Evolutionary conservation across 2,113 vertebrate genomes (phyloP), one percentile per base, ranked within the genome.

Genomic region (Gnathonemus echidnorhynchus): DNA sequence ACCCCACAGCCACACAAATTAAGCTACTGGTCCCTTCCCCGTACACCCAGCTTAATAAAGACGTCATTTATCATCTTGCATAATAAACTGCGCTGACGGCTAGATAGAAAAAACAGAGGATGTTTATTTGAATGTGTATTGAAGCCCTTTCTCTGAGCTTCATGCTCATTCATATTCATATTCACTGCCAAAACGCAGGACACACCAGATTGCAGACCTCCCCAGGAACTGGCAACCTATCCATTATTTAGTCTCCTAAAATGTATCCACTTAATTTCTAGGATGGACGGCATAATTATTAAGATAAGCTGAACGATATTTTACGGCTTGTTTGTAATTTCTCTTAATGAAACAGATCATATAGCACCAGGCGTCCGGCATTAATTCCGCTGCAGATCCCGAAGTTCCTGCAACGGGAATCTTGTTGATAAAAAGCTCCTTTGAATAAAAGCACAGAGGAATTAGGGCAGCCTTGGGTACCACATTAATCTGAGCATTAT

Each of bases 361-460:
- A 88, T 70, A 62, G 58, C 86, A 5, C 13, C 11, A 85, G 39
- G 89, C 62, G 88, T 70, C 42, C 56, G 31, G 42, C 70, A 88
- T 56, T 70, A 48, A n/a, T 70, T 42, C 35, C 5, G 24, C 56
- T 85, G 31, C n/a, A 39, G 58, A 46, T 88, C 90, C 90, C 46
- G 52, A 89, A 56, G 91, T 77, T 70, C 17, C 21, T 74, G 80
- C 89, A 90, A 89, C 88, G 88, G 87, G 50, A 92, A 90, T 84
- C 91, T 88, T 52, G 89, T 91, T 91, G 85, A 91, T 89, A 92
- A 93, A 92, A 91, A 42, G 5, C 27, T 56, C 66, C 70, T 24
- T 90, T 92, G 91, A 91, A 92, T 90, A 56, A 90, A 90, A 91
- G 39, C 31, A n/a, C 21, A 46, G 49, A 21, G 87, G 92, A 93